These are phyloP conservation scores for Parasteatoda tepidariorum DNA, from an alignment of 1,140 invertebrate genomes.

Conservation along the genomic window DNA sequence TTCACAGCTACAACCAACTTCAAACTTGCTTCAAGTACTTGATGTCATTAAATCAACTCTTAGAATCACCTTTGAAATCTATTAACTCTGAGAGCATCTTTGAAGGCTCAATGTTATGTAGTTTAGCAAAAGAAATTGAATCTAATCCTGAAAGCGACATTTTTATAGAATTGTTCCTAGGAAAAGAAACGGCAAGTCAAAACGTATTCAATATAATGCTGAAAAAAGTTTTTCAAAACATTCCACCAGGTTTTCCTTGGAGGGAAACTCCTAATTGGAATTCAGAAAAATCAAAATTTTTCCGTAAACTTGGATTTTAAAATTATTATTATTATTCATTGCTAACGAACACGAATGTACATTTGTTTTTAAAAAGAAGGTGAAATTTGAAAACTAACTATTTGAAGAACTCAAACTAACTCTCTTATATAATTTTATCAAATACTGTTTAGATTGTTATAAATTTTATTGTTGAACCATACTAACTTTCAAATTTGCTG, in stretches of 20 bases:
- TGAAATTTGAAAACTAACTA: no score
- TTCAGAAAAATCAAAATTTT: no score
- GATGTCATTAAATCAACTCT: conserved; percentile 24
- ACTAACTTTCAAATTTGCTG: no score
- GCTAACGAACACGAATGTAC: no score
- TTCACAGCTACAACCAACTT: conserved; percentile 44
- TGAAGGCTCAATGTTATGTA: conserved; percentile 38
- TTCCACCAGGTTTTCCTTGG: neutral
- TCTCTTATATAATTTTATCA: no score
- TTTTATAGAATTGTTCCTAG: conserved; percentile 35
- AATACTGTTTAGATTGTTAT: no score
- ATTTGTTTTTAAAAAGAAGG: no score
- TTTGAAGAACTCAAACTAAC: no score
- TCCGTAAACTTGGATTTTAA: no score
- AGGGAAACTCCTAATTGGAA: no score
- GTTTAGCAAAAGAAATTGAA: conserved; percentile 43
- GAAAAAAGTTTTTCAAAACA: neutral
- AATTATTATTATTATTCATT: no score
- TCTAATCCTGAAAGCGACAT: conserved; percentile 1
- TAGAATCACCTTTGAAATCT: conserved; percentile 12
- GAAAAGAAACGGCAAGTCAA: neutral
- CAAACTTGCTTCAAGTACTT: conserved; percentile 31
- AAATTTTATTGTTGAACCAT: no score
- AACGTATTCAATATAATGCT: neutral
- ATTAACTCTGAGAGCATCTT: conserved; percentile 1